Conservation (phyloP, 2,888 invertebrate genomes). For the Drosophila engyochracea region DNA sequence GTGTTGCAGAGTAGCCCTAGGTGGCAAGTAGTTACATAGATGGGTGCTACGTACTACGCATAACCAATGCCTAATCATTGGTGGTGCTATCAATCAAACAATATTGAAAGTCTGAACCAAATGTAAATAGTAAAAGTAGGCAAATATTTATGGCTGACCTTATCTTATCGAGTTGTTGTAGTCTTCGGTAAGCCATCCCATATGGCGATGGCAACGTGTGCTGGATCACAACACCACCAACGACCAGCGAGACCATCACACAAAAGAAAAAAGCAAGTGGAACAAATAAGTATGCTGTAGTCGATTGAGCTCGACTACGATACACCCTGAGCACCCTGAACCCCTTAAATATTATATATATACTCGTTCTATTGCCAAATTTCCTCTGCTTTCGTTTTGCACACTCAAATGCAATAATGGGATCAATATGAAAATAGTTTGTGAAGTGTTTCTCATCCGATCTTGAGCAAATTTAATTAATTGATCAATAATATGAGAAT, state of each 20-base stretch:
- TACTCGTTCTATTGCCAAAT: not conserved
- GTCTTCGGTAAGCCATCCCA: conserved; percentile 37
- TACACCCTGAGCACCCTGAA: not conserved
- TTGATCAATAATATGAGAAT: not conserved
- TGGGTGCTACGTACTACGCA: conserved; percentile 14
- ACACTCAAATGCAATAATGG: not conserved
- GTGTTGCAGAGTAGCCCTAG: not conserved
- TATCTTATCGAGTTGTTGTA: conserved; percentile 51
- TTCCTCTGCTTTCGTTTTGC: not conserved
- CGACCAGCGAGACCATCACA: not conserved
- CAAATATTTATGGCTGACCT: conserved; percentile 29
- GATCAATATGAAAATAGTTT: not conserved
- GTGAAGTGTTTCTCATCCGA: not conserved
- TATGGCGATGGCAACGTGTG: conserved; percentile 31
- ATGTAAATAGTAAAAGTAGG: conserved; percentile 46
- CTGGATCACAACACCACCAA: conserved; percentile 23
- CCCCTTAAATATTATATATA: not conserved
- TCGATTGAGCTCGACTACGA: not conserved
- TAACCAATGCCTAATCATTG: conserved; percentile 32
- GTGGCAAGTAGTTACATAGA: conserved; percentile 13
- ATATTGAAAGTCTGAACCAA: conserved; percentile 41
- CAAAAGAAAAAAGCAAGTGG: conserved; percentile 5
- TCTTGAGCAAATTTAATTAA: not conserved
- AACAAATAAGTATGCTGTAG: not conserved
- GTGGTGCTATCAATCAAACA: conserved; percentile 59